A percentile compares a stretch with the other conserved stretches of the same genome.
Conservation (phyloP, 1,140 invertebrate species). For the Drosophila bocki region DNA sequence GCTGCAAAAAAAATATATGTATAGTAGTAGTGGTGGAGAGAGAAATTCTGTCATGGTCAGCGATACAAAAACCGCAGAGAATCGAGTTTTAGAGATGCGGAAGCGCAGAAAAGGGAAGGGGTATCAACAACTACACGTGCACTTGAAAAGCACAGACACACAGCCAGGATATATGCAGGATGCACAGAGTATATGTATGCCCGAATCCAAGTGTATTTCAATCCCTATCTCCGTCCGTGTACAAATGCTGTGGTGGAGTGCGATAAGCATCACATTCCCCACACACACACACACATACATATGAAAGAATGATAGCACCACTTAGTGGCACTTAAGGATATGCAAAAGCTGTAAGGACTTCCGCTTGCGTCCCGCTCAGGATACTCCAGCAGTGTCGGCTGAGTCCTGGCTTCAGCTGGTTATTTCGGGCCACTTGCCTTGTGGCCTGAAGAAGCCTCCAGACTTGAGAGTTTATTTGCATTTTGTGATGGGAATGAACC, state of each 20-base stretch:
- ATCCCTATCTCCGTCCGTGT: conserved; percentile 16
- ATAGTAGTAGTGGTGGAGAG: conserved; percentile 7
- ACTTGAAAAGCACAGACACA: conserved; percentile 57
- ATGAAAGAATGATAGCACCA: conserved; percentile 73
- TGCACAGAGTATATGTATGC: conserved; percentile 10
- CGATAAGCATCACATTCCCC: conserved; percentile 67
- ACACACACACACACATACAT: conserved; percentile 1
- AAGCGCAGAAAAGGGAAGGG: conserved; percentile 15
- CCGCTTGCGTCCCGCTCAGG: conserved; percentile 53
- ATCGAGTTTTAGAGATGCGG: conserved; percentile 19
- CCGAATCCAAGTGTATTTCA: conserved; percentile 18
- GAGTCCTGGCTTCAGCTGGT: conserved; percentile 3
- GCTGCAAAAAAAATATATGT: conserved; percentile 8
- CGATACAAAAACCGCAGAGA: conserved; percentile 53
- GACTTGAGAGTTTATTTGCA: not conserved
- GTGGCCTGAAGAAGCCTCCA: not conserved
- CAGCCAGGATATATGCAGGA: conserved; percentile 18
- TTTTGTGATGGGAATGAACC: not conserved
- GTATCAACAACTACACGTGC: conserved; percentile 60
- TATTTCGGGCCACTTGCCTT: conserved; percentile 18
- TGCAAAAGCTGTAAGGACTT: conserved; percentile 77
- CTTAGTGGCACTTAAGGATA: conserved; percentile 81
- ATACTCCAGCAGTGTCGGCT: conserved; percentile 3
- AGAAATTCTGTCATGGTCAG: conserved; percentile 75
- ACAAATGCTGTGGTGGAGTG: conserved; percentile 40